Evolutionary conservation across 2,888 invertebrate genomes (phyloP).

Genomic region (Neelides folsomi): DNA sequence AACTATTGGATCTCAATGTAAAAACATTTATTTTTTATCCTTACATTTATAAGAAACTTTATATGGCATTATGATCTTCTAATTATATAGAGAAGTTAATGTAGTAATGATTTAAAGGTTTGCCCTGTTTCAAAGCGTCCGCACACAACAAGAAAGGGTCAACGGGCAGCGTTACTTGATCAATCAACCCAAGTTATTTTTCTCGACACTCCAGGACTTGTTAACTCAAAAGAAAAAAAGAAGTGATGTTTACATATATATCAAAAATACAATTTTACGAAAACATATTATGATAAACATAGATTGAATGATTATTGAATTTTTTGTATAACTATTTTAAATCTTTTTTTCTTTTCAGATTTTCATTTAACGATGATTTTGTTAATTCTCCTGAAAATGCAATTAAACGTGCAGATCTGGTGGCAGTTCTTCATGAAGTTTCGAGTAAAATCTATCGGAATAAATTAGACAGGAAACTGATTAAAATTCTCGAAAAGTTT

Average conservation of each 20-base stretch:
- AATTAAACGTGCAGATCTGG: slow-evolving; percentile 57
- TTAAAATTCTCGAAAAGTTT: slow-evolving; percentile 53
- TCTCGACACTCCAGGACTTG: slow-evolving; percentile 84
- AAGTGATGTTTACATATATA: slow-evolving; percentile 42
- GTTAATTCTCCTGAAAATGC: slow-evolving; percentile 48
- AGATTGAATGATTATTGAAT: background rate
- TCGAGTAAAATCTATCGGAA: slow-evolving; percentile 56
- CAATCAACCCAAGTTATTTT: slow-evolving; percentile 77
- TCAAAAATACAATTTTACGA: background rate
- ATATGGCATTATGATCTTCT: background rate
- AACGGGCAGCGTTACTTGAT: slow-evolving; percentile 57
- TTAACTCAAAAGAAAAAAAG: slow-evolving; percentile 53
- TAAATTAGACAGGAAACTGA: slow-evolving; percentile 53
- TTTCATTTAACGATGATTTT: slow-evolving; percentile 47
- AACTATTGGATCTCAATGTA: slow-evolving; percentile 64
- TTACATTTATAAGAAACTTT: background rate
- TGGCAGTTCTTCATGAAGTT: slow-evolving; percentile 77
- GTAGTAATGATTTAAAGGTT: slow-evolving; percentile 46
- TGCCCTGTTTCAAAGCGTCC: slow-evolving; percentile 82
- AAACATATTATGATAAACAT: background rate
- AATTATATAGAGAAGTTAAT: slow-evolving; percentile 1
- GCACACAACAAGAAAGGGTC: slow-evolving; percentile 69
- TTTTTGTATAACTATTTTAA: background rate
- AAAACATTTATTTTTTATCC: background rate
- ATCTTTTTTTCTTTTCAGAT: slow-evolving; percentile 40